Conservation (phyloP, 1,140 invertebrate genomes). For the Dendroctonus ponderosae region DNA sequence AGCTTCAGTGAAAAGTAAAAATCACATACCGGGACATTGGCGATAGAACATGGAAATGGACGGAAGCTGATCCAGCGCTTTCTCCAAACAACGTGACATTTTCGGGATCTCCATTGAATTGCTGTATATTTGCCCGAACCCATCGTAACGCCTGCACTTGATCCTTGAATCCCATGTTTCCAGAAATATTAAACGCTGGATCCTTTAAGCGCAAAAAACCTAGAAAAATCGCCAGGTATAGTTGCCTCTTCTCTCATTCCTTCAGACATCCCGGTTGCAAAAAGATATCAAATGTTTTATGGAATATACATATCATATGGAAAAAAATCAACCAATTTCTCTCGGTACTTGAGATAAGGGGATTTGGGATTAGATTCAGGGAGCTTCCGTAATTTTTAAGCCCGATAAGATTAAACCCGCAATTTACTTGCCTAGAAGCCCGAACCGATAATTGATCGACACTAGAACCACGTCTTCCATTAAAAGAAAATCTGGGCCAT, state of each 20-base stretch:
- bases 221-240: constrained; percentile 23
- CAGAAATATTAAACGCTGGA: constrained; percentile 51
- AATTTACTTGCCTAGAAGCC: constrained; percentile 45
- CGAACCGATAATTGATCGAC: constrained; percentile 56
- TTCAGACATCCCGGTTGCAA: neutral
- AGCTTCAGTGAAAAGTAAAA: neutral
- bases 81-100: constrained; percentile 55
- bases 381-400: no score
- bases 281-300: neutral
- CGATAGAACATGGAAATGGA: constrained; percentile 39
- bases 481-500: constrained; percentile 64
- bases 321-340: no score
- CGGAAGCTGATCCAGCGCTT: constrained; percentile 53
- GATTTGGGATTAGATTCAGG: no score
- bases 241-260: no score
- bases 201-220: constrained; percentile 49
- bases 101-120: constrained; percentile 55
- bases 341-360: no score
- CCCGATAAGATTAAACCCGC: no score
- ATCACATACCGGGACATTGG: constrained; percentile 29
- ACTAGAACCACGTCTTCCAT: constrained; percentile 56
- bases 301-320: no score
- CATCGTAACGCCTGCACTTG: constrained; percentile 60
- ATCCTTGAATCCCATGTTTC: constrained; percentile 66
- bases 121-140: constrained; percentile 57